These are phyloP conservation scores for Coelinius sp. DNA, from an alignment of 2,888 invertebrate genomes.

Conservation along the genomic window DNA sequence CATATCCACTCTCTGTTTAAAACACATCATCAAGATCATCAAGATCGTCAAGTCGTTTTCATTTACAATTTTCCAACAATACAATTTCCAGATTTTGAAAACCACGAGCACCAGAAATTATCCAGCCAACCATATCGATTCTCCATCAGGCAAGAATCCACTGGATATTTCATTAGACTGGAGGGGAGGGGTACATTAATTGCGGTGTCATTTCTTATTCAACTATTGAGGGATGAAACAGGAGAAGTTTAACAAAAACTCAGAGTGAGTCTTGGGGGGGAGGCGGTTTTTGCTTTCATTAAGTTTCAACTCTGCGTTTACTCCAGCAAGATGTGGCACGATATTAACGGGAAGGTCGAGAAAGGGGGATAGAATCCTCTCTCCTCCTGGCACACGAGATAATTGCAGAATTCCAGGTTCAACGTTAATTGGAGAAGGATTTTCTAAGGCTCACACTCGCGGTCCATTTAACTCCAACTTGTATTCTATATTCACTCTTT, in stretches of 20 bases:
- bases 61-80: neutral
- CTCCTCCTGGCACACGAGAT: constrained; percentile 3
- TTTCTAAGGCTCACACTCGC: constrained; percentile 13
- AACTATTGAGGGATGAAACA: neutral
- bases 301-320: neutral
- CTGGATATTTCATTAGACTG: neutral
- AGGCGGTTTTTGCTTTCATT: constrained; percentile 24
- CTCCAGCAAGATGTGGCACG: constrained; percentile 9
- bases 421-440: constrained; percentile 26
- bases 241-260: neutral
- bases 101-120: neutral
- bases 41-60: neutral
- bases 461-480: constrained; percentile 9
- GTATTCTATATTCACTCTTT: constrained; percentile 1
- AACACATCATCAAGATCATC: constrained; percentile 8
- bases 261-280: neutral
- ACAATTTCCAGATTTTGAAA: neutral
- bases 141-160: neutral
- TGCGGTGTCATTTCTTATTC: constrained; percentile 5
- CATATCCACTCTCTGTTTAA: constrained; percentile 2
- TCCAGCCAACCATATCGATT: neutral
- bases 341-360: neutral
- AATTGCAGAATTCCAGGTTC: constrained; percentile 28
- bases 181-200: constrained; percentile 9
- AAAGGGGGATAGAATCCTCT: no score